These are phyloP conservation scores for Theristus sp. DNA, from an alignment of 2,888 invertebrate species.

Conservation along the genomic window DNA sequence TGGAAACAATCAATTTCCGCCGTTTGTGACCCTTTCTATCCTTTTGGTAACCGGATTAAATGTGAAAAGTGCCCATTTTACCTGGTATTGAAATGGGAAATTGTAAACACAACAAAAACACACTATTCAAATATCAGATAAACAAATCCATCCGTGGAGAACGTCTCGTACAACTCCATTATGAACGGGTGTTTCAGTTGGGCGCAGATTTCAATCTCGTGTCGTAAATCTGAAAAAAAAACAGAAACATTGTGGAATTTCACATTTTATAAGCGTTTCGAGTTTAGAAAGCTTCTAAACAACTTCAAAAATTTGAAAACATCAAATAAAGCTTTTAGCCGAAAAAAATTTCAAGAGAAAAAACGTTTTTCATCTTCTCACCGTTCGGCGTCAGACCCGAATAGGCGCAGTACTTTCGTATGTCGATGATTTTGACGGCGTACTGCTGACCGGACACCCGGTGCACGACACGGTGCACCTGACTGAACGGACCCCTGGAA, in stretches of 20 bases:
- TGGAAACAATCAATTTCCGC: background rate
- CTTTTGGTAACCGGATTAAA: no score
- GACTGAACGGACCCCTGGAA: constrained; percentile 67
- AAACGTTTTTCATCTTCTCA: no score
- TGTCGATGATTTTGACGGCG: constrained; percentile 95
- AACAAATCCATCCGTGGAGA: constrained; percentile 10
- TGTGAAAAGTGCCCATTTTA: no score
- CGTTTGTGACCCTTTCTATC: no score
- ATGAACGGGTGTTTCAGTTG: constrained; percentile 98
- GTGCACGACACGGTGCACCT: constrained; percentile 82
- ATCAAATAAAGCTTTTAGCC: background rate
- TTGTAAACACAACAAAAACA: no score
- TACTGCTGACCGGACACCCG: constrained; percentile 82
- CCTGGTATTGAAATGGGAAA: no score
- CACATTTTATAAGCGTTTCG: background rate
- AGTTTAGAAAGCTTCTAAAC: constrained; percentile 2
- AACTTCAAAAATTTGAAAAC: constrained; percentile 3
- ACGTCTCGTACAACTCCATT: constrained; percentile 67
- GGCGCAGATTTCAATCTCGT: constrained; percentile 84
- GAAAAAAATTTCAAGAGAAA: no score
- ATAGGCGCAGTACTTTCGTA: constrained; percentile 85
- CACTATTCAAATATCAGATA: background rate
- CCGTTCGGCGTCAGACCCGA: constrained; percentile 90
- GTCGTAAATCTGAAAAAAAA: constrained; percentile 44
- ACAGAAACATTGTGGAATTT: background rate